A percentile compares a stretch with the other conserved stretches of the same genome.
Evolutionary conservation across 2,797 vertebrate species (phyloP).

Genomic region (Microhierax caerulescens): DNA sequence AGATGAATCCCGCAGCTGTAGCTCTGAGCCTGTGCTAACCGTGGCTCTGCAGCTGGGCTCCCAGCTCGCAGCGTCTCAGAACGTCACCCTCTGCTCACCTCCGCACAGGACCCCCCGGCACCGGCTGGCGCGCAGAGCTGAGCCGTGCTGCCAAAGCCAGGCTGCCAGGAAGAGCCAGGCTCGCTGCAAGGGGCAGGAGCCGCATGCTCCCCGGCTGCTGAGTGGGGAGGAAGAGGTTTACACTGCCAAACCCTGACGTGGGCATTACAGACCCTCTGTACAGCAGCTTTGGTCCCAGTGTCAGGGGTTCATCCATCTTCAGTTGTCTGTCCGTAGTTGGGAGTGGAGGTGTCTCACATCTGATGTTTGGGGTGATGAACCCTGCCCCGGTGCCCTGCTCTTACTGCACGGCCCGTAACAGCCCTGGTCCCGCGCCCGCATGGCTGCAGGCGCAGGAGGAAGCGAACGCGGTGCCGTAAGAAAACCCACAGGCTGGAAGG

Average conservation of each 20-base stretch:
- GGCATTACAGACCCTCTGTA: background rate
- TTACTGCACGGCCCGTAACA: background rate
- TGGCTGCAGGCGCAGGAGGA: background rate
- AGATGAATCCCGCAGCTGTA: background rate
- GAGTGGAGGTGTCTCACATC: background rate
- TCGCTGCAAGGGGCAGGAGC: background rate
- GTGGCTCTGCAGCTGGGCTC: background rate
- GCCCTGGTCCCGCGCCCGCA: background rate
- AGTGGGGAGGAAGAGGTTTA: background rate
- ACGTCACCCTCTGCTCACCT: background rate
- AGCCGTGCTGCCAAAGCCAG: background rate
- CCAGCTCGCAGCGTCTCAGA: background rate
- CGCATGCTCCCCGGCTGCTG: rapidly evolving
- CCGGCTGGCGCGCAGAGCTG: rapidly evolving
- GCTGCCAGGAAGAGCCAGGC: background rate
- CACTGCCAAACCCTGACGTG: background rate
- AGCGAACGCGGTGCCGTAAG: background rate
- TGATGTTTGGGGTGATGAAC: background rate
- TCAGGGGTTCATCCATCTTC: background rate
- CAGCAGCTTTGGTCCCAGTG: background rate
- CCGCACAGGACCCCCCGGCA: rapidly evolving
- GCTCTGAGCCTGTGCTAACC: background rate
- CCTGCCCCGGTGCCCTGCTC: background rate
- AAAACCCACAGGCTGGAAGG: too few species aligned
- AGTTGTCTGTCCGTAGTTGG: background rate